Evolutionary conservation across 2,797 vertebrate genomes (phyloP).

Genomic region (Sebastolobus alascanus): DNA sequence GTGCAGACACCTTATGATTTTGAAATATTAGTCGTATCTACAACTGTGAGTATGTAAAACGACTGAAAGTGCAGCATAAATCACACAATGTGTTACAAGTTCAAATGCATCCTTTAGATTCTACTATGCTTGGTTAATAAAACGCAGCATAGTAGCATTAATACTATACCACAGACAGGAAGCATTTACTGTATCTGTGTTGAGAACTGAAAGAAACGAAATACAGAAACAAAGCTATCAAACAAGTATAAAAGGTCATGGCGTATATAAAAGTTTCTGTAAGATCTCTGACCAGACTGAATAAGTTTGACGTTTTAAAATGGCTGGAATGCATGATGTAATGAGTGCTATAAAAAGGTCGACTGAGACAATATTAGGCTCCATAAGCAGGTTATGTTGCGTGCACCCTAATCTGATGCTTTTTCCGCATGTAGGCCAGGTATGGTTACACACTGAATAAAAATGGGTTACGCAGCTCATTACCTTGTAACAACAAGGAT

Average conservation of each 20-base stretch:
- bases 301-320: slow-evolving; percentile 54
- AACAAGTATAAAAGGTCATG: not conserved
- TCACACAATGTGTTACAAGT: not conserved
- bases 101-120: not conserved
- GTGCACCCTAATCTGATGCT: slow-evolving; percentile 39
- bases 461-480: slow-evolving; percentile 60
- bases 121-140: not conserved
- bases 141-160: not conserved
- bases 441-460: slow-evolving; percentile 50
- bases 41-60: not conserved
- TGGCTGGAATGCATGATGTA: slow-evolving; percentile 52
- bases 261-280: not conserved
- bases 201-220: not conserved
- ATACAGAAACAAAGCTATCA: slow-evolving; percentile 8
- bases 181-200: not conserved
- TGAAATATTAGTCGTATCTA: not conserved
- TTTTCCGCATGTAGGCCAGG: slow-evolving; percentile 57
- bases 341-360: slow-evolving; percentile 50
- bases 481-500: slow-evolving; percentile 36
- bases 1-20: not conserved
- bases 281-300: slow-evolving; percentile 13
- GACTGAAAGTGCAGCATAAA: not conserved
- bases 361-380: slow-evolving; percentile 45
- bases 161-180: not conserved
- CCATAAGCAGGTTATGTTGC: slow-evolving; percentile 29